Base-by-base conservation (phyloP, 2,113 vertebrate genomes). In the Caranx melampygus region DNA sequence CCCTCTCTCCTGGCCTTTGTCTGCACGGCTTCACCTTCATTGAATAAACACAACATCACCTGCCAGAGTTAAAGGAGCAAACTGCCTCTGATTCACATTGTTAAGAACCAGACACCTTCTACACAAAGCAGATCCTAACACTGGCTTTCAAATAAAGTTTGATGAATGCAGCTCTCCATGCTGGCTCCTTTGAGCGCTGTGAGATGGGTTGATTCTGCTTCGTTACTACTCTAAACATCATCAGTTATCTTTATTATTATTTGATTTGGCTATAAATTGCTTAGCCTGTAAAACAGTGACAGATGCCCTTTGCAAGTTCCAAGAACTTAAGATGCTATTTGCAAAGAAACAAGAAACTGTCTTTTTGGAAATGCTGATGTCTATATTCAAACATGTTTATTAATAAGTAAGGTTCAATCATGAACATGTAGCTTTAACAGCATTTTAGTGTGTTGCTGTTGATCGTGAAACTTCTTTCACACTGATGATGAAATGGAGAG, bases 401-500 rank as follows among this genome's bases (percentile, higher is more conserved):
- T 26, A 1, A 26, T 26, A 26, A 26, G 26, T 26, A 26, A 26
- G 26, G 26, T 26, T 26, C 26, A 1, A 1, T 26, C 26, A 37
- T 60, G 35, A 62, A 6, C 49, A 1, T 49, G 49, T 10, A 54
- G 61, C 57, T 88, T 64, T 31, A 54, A 64, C 26, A 26, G 31
- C 35, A 59, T 69, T 79, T 75, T 18, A 35, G 21, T 8, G 54
- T 2, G 13, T 62, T 72, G 75, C 7, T 73, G 67, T 35, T 45
- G 20, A 68, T 71, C 80, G 72, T 65, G 26, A 47, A 54, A 54
- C 63, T 3, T 31, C 72, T 64, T 81, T 72, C 54, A 42, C 26
- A 12, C 20, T 18, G 60, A 86, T 87, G 84, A 88, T 85, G 84
- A 88, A 87, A 88, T 9, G 18, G 54, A 0, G 35, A 63, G 86